Percentiles rank a stretch among this genome's conserved stretches.
These are phyloP conservation scores for Andrena bucephala DNA, from an alignment of 2,888 invertebrate genomes.

Conservation along the genomic window DNA sequence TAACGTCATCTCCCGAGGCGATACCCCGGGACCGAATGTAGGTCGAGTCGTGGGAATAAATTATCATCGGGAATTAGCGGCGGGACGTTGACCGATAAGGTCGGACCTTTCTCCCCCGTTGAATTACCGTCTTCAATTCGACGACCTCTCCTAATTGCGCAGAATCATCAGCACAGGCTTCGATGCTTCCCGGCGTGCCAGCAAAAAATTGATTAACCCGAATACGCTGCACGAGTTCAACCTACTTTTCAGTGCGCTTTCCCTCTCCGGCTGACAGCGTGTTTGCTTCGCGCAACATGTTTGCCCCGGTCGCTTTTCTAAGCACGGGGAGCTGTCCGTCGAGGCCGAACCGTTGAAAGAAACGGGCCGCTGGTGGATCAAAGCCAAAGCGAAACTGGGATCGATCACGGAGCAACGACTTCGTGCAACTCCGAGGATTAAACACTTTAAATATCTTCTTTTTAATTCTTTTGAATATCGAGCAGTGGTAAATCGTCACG, in stretches of 20 bases:
- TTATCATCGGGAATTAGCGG: conserved; percentile 34
- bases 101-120: neutral
- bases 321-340: conserved; percentile 2
- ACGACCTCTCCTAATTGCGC: neutral
- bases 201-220: conserved; percentile 37
- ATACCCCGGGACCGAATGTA: neutral
- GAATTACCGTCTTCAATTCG: neutral
- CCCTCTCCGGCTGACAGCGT: neutral
- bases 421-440: neutral
- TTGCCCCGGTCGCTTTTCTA: neutral
- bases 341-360: neutral
- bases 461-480: neutral
- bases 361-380: neutral
- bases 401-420: neutral
- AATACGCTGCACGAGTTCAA: conserved; percentile 31
- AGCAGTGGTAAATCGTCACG: neutral
- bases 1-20: conserved; percentile 8
- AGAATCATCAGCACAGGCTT: neutral
- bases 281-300: conserved; percentile 14
- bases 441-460: neutral
- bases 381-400: neutral
- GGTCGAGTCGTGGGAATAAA: conserved; percentile 45
- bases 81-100: conserved; percentile 8
- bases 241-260: conserved; percentile 26
- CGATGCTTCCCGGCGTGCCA: neutral